A percentile compares a stretch with the other conserved stretches of the same genome.
These are phyloP conservation scores for Bothrops alternatus DNA, from an alignment of 2,797 vertebrate genomes.

Conservation along the genomic window DNA sequence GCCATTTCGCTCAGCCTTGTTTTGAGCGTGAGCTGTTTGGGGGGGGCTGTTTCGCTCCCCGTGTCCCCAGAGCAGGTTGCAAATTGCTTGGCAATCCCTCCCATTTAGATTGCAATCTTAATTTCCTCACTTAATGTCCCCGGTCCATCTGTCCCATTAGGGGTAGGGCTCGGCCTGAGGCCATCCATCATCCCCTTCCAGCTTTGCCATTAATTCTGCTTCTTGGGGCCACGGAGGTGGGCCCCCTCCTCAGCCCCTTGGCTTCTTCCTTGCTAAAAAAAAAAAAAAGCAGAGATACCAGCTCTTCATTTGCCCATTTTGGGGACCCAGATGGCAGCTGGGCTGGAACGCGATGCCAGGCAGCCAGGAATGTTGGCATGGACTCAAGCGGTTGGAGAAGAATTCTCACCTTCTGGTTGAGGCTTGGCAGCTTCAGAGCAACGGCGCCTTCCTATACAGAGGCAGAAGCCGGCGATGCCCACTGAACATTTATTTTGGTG, in stretches of 20 bases:
- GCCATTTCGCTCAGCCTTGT: neutral
- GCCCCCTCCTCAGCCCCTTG: too few relatives aligned
- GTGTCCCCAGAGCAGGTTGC: neutral
- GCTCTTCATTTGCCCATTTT: neutral
- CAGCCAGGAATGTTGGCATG: constrained; percentile 30
- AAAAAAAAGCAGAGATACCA: rapidly evolving
- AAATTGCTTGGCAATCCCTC: neutral
- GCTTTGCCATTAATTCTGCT: neutral
- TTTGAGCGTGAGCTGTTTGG: neutral
- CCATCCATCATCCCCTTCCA: neutral
- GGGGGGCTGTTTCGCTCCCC: too few relatives aligned
- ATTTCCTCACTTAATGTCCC: neutral
- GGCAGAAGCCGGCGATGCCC: neutral
- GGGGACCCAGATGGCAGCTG: constrained; percentile 44
- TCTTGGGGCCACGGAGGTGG: neutral
- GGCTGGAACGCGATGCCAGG: neutral
- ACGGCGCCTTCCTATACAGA: constrained; percentile 18
- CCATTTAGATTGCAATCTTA: neutral
- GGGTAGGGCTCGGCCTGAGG: neutral
- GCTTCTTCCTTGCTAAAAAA: rapidly evolving
- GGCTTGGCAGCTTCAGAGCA: neutral
- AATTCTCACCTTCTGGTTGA: constrained; percentile 5
- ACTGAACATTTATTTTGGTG: neutral
- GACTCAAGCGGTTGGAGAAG: constrained; percentile 42
- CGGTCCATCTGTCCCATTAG: neutral